phyloP scores from a whole-genome alignment of 2,797 vertebrate species.

The Sarcoramphus papa region DNA sequence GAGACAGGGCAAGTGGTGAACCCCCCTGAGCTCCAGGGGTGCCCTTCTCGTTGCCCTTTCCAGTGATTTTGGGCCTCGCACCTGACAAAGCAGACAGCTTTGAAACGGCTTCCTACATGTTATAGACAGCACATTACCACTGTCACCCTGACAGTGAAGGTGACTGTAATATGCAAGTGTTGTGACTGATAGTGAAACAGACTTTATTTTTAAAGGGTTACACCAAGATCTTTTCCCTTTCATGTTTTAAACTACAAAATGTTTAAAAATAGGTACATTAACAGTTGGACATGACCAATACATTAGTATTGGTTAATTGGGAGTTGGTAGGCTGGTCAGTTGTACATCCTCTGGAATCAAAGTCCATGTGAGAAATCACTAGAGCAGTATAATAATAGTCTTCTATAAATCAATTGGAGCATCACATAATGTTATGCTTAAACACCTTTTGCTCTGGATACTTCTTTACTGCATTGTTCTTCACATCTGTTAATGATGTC shows the following conservation, averaged over 20 bases:
- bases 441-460: background rate
- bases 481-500: background rate
- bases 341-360: background rate
- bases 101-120: background rate
- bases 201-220: background rate
- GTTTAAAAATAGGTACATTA: background rate
- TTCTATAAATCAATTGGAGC: background rate
- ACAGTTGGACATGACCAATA: background rate
- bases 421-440: background rate
- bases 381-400: background rate
- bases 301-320: background rate
- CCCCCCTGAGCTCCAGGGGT: background rate
- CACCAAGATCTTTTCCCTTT: background rate
- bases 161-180: background rate
- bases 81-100: background rate
- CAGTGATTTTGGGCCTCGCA: background rate
- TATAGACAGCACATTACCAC: fast-evolving
- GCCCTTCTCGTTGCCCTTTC: background rate
- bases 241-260: background rate
- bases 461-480: background rate
- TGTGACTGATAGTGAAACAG: background rate
- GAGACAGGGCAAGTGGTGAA: background rate
- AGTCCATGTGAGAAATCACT: background rate
- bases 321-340: background rate
- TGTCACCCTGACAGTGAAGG: background rate